phyloP scores from a whole-genome alignment of 2,113 vertebrate genomes.

The Hippocampus mohnikei region DNA sequence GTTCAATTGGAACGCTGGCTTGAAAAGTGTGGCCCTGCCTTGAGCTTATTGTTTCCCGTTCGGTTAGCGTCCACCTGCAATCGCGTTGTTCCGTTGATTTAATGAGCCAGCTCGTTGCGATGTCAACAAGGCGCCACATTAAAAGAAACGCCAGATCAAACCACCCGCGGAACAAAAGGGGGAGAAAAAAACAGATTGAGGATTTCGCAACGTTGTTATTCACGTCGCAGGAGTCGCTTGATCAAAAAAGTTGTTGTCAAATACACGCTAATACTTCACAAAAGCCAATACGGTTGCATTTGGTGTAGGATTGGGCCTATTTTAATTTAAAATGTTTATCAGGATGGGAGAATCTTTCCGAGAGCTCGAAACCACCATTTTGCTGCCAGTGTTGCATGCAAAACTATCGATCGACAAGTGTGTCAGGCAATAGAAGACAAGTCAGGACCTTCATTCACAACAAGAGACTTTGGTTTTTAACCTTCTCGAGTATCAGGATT shows the following conservation, averaged over 20 bases:
- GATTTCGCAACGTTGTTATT: slow-evolving; percentile 6
- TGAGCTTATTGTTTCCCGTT: slow-evolving; percentile 23
- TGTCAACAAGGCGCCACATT: slow-evolving; percentile 16
- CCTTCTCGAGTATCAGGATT: background rate
- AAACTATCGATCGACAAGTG: too few species aligned
- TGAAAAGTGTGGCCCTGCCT: slow-evolving; percentile 13
- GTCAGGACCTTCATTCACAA: background rate
- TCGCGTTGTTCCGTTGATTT: background rate
- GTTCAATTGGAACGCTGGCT: slow-evolving; percentile 22
- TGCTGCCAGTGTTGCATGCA: background rate
- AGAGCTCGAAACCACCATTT: background rate
- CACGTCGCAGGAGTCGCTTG: background rate
- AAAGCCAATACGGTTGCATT: background rate
- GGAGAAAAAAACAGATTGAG: slow-evolving; percentile 1
- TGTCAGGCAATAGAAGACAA: background rate
- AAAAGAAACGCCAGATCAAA: slow-evolving; percentile 22
- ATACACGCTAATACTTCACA: background rate
- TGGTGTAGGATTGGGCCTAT: too few species aligned
- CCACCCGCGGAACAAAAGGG: slow-evolving; percentile 11
- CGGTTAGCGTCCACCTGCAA: slow-evolving; percentile 4
- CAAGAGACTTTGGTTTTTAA: background rate
- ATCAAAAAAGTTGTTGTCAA: background rate
- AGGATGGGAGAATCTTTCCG: background rate
- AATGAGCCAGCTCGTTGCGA: slow-evolving; percentile 11
- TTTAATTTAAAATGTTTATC: background rate